Evolutionary conservation across 2,797 vertebrate species (phyloP), one percentile per base, ranked within the genome.

Genomic region (Chromis chromis): DNA sequence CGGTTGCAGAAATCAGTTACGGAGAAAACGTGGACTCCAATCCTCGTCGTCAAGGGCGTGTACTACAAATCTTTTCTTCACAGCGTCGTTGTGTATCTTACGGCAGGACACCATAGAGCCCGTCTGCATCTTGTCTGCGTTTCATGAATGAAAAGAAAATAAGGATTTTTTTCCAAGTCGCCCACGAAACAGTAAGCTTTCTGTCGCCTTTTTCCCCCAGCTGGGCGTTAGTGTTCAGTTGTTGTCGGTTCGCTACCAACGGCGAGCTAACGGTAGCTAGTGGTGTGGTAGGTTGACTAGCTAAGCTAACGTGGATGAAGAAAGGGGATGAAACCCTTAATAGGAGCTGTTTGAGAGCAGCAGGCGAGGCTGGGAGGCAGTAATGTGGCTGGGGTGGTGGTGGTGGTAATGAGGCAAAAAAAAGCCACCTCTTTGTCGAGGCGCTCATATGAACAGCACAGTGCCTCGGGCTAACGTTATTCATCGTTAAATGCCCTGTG

Each of bases 1-100:
- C 74, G 65, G 4, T 0, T 14, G 42, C 52, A 1, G 4, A 7
- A 8, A 19, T 42, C 28, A 0, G 78, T 58, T 52, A 42, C 71
- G 16, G 79, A 19, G 28, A 64, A 82, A 85, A 82, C 74, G 78
- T 86, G 81, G 69, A 83, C 86, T 89, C 93, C 92, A 91, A 93
- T 90, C 89, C 71, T 67, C 68, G 83, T 87, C 79, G 81, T 85
- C 76, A 82, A 92, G 91, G 93, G 93, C 91, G 93, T 93, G 91
- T 83, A 70, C 86, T 83, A 64, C 83, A 71, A 86, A 86, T 86
- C 90, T 90, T 91, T 93, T 93, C 91, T 93, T 93, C 89, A 78
- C 62, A 55, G 87, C 81, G 83, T 83, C 86, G 90, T 63, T 84
- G 84, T 87, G 86, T 85, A 25, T 86, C 65, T 81, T 53, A 80